These are phyloP conservation scores for Xiphydria camelus DNA, from an alignment of 2,888 invertebrate species.

Conservation along the genomic window DNA sequence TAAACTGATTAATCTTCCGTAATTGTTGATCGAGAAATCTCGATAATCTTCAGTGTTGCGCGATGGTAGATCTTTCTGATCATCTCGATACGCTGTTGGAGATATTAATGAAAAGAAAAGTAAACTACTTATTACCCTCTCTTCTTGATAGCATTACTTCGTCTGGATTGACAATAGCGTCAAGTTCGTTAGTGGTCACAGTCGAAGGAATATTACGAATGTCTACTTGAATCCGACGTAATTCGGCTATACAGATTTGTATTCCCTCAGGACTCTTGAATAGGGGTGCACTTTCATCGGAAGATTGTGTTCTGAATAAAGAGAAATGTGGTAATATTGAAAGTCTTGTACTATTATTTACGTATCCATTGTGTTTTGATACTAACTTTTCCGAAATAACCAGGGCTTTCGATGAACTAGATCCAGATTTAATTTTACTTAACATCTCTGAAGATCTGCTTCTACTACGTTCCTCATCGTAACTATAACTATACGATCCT, in stretches of 20 bases:
- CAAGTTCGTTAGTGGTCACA: conserved; percentile 16
- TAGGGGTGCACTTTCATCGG: conserved; percentile 23
- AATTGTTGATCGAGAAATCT: too few species aligned
- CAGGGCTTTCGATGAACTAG: conserved; percentile 8
- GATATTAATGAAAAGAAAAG: neutral
- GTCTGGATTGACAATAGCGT: conserved; percentile 36
- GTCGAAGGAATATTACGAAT: conserved; percentile 31
- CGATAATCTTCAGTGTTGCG: neutral
- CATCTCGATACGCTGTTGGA: too few species aligned
- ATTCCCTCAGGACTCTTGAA: conserved; percentile 38
- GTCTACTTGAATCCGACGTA: conserved; percentile 36
- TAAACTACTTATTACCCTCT: conserved; percentile 31
- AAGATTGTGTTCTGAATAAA: conserved; percentile 26
- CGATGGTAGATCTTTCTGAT: neutral
- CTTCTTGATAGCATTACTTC: conserved; percentile 38
- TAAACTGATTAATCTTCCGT: neutral
- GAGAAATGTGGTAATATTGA: conserved; percentile 1
- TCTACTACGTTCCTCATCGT: conserved; percentile 12
- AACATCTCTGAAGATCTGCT: conserved; percentile 5
- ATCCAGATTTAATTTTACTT: conserved; percentile 2
- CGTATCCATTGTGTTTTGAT: neutral
- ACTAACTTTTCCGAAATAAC: conserved; percentile 29
- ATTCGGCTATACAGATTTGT: conserved; percentile 26
- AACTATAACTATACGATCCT: conserved; percentile 17
- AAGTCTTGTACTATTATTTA: neutral